These are phyloP conservation scores for Caranx ignobilis DNA, from an alignment of 2,113 vertebrate species.

Conservation along the genomic window DNA sequence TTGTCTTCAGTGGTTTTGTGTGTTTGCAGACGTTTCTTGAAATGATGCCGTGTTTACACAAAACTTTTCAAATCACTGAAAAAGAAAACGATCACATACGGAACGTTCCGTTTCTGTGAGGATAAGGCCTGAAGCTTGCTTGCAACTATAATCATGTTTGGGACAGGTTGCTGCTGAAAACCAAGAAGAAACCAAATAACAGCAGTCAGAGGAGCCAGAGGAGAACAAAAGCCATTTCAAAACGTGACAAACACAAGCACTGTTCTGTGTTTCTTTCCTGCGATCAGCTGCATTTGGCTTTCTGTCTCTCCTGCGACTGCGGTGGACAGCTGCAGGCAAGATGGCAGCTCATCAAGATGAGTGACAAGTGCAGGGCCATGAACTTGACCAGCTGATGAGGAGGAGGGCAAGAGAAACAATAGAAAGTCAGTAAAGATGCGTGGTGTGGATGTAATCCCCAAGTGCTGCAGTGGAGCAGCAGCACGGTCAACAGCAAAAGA, in stretches of 20 bases:
- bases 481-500: background rate
- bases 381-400: background rate
- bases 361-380: background rate
- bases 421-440: background rate
- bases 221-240: background rate
- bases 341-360: conserved; percentile 1
- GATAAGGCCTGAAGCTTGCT: too few relatives aligned
- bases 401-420: background rate
- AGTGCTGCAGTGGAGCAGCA: background rate
- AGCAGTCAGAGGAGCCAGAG: background rate
- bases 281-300: background rate
- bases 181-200: background rate
- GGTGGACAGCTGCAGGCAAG: background rate
- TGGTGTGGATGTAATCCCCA: background rate
- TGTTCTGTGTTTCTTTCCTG: background rate
- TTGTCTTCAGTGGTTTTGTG: too few relatives aligned
- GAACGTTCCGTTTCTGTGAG: too few relatives aligned
- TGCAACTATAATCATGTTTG: background rate
- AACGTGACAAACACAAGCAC: background rate
- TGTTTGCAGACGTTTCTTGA: too few relatives aligned
- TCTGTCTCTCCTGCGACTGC: background rate
- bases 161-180: background rate
- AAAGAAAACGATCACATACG: too few relatives aligned
- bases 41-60: too few relatives aligned
- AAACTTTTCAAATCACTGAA: too few relatives aligned